phyloP scores from a whole-genome alignment of 92 coral and sea anemone species.

The Epizoanthus ramosus region DNA sequence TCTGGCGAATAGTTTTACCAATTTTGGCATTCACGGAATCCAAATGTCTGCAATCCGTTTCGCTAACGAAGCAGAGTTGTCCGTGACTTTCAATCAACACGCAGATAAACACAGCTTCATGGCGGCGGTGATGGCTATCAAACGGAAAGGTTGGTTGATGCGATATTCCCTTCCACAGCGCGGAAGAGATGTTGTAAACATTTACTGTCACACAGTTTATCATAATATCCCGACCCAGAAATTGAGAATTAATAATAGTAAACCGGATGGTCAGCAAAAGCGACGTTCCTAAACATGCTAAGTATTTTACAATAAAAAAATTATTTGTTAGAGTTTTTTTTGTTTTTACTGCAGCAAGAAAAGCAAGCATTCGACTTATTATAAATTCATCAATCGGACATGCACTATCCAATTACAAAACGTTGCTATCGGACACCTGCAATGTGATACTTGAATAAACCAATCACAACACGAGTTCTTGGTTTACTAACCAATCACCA shows the following conservation, averaged over 20 bases:
- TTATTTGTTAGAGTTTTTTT: too few species aligned
- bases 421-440: too few species aligned
- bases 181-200: constrained; percentile 1
- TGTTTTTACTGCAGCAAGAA: too few species aligned
- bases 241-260: too few species aligned
- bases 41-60: constrained; percentile 81
- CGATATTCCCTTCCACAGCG: not conserved
- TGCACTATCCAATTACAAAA: too few species aligned
- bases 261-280: not conserved
- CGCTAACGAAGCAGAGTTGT: constrained; percentile 56
- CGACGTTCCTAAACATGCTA: not conserved
- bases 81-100: constrained; percentile 58
- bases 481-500: too few species aligned
- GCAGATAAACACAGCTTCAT: constrained; percentile 56
- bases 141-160: constrained; percentile 50
- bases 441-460: too few species aligned
- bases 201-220: not conserved
- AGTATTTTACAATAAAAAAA: too few species aligned
- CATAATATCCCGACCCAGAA: too few species aligned
- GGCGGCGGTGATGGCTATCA: constrained; percentile 41
- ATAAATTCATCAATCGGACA: too few species aligned
- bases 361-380: too few species aligned
- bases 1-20: constrained; percentile 69
- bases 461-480: too few species aligned
- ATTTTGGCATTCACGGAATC: constrained; percentile 77